Evolutionary conservation across 1,140 invertebrate species (phyloP).

Genomic region (Dufourea novaeangliae): DNA sequence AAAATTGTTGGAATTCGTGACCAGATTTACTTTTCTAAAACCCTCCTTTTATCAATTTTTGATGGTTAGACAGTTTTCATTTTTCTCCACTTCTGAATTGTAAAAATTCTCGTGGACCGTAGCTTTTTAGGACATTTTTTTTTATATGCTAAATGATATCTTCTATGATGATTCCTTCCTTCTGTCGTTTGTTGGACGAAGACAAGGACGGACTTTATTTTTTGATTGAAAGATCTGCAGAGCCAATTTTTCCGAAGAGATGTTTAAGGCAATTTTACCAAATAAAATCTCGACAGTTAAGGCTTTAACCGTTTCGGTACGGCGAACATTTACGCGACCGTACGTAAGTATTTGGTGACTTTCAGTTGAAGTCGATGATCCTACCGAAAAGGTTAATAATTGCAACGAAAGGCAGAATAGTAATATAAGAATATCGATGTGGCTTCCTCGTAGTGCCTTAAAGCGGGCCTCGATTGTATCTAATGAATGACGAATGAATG

Average conservation of each 20-base stretch:
- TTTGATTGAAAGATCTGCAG: neutral
- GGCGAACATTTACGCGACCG: no score
- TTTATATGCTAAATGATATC: neutral
- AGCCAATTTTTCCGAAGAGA: neutral
- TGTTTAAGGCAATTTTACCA: neutral
- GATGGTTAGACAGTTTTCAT: neutral
- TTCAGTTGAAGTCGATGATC: no score
- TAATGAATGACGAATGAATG: neutral
- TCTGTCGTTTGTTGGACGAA: neutral
- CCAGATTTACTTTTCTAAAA: neutral
- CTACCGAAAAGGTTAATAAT: no score
- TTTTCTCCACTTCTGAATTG: neutral
- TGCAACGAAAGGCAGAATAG: conserved; percentile 1
- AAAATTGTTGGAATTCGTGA: neutral
- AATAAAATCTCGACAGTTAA: conserved; percentile 5
- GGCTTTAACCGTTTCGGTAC: no score
- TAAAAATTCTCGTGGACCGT: neutral
- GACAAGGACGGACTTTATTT: neutral
- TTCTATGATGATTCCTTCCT: neutral
- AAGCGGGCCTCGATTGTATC: conserved; percentile 10
- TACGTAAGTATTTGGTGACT: no score
- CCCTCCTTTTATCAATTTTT: conserved; percentile 4
- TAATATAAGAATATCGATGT: conserved; percentile 17
- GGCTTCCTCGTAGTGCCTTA: conserved; percentile 30
- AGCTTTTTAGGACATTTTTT: neutral